Base-by-base conservation (phyloP, 2,797 vertebrate genomes). In the Thaleichthys pacificus region DNA sequence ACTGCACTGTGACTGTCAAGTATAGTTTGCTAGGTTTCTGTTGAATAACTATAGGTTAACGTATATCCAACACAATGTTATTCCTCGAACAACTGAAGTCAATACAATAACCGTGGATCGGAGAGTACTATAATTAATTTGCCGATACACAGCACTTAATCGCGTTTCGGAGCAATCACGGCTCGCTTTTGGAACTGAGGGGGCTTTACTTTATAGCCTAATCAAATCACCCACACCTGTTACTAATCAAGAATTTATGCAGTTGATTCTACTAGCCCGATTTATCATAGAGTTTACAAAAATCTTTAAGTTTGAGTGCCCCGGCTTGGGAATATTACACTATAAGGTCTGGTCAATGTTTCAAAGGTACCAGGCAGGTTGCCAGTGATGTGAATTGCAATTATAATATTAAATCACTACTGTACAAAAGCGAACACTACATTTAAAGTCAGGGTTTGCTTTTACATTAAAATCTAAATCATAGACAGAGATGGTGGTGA, bases 221-320 rank as follows among this genome's bases (percentile, higher is more conserved):
- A 76, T 30, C 72, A 72, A 66, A 81, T 81, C 73, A 80, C 60
- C 70, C n/a, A 47, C 57, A 78, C 69, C 77, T 68, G 28, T 22
- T 58, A n/a, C 42, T 68, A 69, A 76, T 47, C 78, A 72, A 83
- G 65, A 61, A 61, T 54, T 9, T 42, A 12, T 42, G 8, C 38
- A 17, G 15, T 54, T n/a, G 19, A 54, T 54, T 54, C 4, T 3
- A 54, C 51, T 19, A 54, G 15, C 51, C 51, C 51, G 17, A 17
- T 54, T 54, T n/a, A n/a, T 54, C 15, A 54, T 51, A 35, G 17
- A 54, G 51, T 54, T 54, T 54, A n/a, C 51, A 54, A 54, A 54
- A 54, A n/a, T 54, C 17, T 54, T 17, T 19, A 54, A 17, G 19
- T 54, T 54, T 54, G 51, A 17, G 51, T 54, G 4, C 17, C 51